Evolutionary conservation across 2,888 invertebrate species (phyloP), one percentile per base, ranked within the genome.

Genomic region (Oscheius sp.): DNA sequence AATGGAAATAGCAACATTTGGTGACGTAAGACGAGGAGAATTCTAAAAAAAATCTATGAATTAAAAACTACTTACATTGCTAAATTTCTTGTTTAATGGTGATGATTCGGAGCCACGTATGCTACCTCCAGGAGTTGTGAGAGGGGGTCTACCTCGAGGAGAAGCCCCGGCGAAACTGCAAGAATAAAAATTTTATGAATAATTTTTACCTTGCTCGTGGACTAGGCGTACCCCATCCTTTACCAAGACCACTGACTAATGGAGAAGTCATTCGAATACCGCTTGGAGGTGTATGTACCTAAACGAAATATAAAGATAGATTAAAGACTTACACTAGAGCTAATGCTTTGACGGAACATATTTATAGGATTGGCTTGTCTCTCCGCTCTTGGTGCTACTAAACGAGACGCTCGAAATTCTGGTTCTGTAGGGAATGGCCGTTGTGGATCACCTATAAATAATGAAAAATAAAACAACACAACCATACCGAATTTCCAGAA

Each of bases 381-480:
- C 2, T 45, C 51, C 22, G 66, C 9, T 26, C 72, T 65, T 38
- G 72, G 69, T 57, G 71, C 70, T 17, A 64, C 26, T 12, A 77
- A 33, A 12, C 57, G 67, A n/a, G 72, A 73, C 22, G 50, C 50
- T 44, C 77, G 61, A 63, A 84, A 83, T 54, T 83, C 82, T n/a
- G 73, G 70, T 59, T 84, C 84, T n/a, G 79, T 84, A 12, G 84
- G 84, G 57, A 80, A 84, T 24, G 84, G 84, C n/a, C 84, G 63
- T 6, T 73, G 73, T 5, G 82, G 80, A 71, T 84, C 83, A 20
- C 84, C 83, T 38, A 49, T 64, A 70, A 8, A 24, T 4, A 38
- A n/a, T n/a, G n/a, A n/a, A n/a, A n/a, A n/a, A n/a, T n/a, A n/a
- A n/a, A n/a, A n/a, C n/a, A n/a, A n/a, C n/a, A n/a, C n/a, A n/a